These are phyloP conservation scores for Delichon dasypus DNA, from an alignment of 2,797 vertebrate species.

Conservation along the genomic window DNA sequence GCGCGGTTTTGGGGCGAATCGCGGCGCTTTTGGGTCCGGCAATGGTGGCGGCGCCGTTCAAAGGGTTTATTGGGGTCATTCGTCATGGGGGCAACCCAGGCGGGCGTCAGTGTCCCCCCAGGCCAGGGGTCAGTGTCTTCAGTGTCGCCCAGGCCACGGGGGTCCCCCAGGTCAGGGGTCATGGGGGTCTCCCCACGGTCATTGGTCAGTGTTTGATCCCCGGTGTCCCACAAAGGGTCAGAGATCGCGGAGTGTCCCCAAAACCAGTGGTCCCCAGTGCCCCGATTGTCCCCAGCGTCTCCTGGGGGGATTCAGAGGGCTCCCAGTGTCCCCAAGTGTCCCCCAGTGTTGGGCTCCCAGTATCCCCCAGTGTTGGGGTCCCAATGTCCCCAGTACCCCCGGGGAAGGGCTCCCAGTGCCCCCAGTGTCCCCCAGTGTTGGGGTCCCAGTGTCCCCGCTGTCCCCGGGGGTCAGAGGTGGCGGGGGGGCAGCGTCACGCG, in stretches of 20 bases:
- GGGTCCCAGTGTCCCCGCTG: neutral
- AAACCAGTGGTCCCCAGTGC: accelerated
- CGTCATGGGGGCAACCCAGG: accelerated
- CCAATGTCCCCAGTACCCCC: neutral
- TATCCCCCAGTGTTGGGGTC: no score
- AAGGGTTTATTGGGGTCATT: neutral
- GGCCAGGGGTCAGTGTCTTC: neutral
- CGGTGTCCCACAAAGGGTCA: neutral
- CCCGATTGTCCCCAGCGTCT: neutral
- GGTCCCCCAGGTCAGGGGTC: neutral
- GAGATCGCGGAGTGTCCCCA: neutral
- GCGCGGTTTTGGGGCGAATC: neutral
- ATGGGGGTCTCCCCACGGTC: neutral
- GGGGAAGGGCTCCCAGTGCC: no score
- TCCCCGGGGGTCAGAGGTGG: neutral
- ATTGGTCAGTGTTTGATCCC: neutral
- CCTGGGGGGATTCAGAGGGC: no score
- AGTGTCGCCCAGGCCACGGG: neutral
- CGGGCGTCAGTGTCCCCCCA: neutral
- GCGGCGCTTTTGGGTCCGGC: neutral
- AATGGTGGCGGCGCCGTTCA: neutral
- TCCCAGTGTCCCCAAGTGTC: neutral
- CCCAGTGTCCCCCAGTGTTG: no score
- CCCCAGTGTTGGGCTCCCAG: no score
- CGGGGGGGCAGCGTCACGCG: slow-evolving; percentile 81